phyloP scores from a whole-genome alignment of 2,113 vertebrate species.

The Macaca nemestrina region DNA sequence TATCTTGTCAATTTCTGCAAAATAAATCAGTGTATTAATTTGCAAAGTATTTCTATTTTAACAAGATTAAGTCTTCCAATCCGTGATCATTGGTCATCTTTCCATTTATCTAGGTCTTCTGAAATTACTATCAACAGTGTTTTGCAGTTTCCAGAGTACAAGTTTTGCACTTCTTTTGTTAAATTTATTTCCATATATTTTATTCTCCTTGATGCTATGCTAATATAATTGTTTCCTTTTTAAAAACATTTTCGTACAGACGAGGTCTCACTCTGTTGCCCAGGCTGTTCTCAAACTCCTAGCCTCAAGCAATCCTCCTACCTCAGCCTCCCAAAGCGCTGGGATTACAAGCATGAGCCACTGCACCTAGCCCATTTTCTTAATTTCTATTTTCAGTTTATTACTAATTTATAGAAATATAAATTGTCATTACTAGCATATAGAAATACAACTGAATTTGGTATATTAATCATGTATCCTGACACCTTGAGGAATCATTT shows the following conservation, averaged over 20 bases:
- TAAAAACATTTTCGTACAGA: too few relatives aligned
- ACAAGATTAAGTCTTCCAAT: not conserved
- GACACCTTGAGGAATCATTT: not conserved
- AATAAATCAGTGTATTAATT: not conserved
- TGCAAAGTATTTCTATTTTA: not conserved
- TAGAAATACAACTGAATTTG: not conserved
- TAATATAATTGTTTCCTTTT: not conserved
- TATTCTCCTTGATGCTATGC: not conserved
- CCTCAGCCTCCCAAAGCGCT: too few relatives aligned
- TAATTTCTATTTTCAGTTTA: not conserved
- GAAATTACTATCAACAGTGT: not conserved
- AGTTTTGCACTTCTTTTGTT: not conserved
- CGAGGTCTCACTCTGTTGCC: too few relatives aligned
- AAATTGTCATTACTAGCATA: not conserved
- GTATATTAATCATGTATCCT: not conserved
- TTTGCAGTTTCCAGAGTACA: too few relatives aligned
- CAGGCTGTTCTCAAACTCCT: too few relatives aligned
- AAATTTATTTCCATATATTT: not conserved
- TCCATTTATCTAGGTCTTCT: not conserved
- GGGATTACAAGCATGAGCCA: too few relatives aligned
- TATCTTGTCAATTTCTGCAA: not conserved
- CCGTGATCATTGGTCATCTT: not conserved
- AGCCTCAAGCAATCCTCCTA: too few relatives aligned
- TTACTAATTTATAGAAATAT: not conserved
- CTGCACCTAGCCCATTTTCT: too few relatives aligned